phyloP scores from a whole-genome alignment of 2,797 vertebrate species.

The Clangula hyemalis region DNA sequence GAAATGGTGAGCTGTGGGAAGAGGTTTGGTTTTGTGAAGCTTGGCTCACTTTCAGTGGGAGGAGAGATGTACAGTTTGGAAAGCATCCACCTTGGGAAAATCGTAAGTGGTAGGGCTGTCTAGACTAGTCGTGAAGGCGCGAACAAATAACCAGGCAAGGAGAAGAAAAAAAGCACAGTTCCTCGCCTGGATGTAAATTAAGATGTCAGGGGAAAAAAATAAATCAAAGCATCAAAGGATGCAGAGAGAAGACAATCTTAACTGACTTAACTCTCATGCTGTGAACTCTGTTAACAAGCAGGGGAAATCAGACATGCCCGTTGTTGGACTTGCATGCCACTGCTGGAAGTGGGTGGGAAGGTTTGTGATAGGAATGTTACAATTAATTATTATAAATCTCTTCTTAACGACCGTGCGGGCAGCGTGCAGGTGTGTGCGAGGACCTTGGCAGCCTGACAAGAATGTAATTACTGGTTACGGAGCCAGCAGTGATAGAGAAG shows the following conservation, averaged over 20 bases:
- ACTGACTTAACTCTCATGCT: background rate
- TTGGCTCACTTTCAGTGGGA: slow-evolving; percentile 18
- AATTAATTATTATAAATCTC: slow-evolving; percentile 54
- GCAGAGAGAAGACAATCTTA: background rate
- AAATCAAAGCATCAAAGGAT: background rate
- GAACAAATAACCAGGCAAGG: slow-evolving; percentile 11
- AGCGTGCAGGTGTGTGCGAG: slow-evolving; percentile 31
- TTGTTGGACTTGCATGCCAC: background rate
- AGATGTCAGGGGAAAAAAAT: background rate
- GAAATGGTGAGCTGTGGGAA: slow-evolving; percentile 9
- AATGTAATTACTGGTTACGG: slow-evolving; percentile 9
- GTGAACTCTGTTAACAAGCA: background rate
- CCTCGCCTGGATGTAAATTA: slow-evolving; percentile 18
- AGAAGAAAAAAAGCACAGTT: background rate
- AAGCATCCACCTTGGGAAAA: background rate
- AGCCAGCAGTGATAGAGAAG: background rate
- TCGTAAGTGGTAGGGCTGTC: slow-evolving; percentile 36
- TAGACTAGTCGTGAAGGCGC: slow-evolving; percentile 54
- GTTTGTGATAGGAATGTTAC: slow-evolving; percentile 38
- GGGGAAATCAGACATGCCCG: background rate
- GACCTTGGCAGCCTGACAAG: slow-evolving; percentile 50
- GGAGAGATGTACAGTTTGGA: slow-evolving; percentile 32
- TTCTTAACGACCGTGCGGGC: background rate
- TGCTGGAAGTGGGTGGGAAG: slow-evolving; percentile 29
- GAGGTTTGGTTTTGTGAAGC: slow-evolving; percentile 37